Evolutionary conservation across 2,797 vertebrate genomes (phyloP).

Genomic region (Lacerta agilis): DNA sequence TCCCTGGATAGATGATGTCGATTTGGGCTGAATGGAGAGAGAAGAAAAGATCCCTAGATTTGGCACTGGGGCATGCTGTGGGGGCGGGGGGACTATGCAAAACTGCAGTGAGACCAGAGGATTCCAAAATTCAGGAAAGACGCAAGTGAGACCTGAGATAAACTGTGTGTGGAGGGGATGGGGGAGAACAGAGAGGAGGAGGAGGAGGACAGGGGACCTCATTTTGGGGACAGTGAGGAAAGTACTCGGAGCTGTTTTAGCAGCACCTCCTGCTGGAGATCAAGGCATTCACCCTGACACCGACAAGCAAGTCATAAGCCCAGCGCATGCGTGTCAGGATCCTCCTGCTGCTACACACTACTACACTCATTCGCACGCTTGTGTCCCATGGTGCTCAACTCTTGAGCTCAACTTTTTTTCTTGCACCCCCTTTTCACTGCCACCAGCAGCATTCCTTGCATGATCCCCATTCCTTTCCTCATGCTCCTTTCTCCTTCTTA

Average conservation of each 20-base stretch:
- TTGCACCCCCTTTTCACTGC: no score
- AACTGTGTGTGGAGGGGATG: neutral
- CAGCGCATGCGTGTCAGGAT: neutral
- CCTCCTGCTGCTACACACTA: conserved; percentile 16
- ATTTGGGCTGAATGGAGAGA: neutral
- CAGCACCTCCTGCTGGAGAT: conserved; percentile 40
- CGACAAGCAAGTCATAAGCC: neutral
- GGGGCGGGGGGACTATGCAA: neutral
- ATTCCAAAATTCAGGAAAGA: neutral
- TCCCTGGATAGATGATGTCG: neutral
- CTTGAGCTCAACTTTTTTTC: neutral
- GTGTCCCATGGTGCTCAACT: neutral
- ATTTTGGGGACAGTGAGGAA: neutral
- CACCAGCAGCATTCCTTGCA: neutral
- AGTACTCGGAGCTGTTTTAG: neutral
- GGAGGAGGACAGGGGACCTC: neutral
- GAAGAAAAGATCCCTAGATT: neutral
- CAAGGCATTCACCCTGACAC: neutral
- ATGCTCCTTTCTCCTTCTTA: no score
- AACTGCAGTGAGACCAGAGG: neutral
- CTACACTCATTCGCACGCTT: neutral
- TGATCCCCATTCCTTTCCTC: no score
- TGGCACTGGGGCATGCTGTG: neutral
- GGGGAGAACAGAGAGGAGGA: neutral
- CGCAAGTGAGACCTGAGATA: neutral